Evolutionary conservation across 1,140 invertebrate genomes (phyloP).

Genomic region (Drosophila suzukii): DNA sequence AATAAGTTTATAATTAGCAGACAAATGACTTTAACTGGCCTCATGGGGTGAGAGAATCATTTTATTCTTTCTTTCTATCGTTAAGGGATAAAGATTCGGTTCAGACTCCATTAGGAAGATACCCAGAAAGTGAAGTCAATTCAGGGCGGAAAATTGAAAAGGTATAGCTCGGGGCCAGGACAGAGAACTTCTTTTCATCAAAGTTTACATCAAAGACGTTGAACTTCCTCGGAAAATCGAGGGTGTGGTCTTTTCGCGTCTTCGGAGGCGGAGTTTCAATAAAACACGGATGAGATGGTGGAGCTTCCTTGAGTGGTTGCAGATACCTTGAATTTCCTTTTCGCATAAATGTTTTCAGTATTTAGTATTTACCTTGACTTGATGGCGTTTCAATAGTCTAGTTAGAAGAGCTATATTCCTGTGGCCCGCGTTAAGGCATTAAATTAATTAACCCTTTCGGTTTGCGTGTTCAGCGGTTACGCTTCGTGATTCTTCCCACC

Average conservation of each 20-base stretch:
- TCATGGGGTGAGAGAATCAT: slow-evolving; percentile 34
- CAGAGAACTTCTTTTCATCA: slow-evolving; percentile 29
- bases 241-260: slow-evolving; percentile 40
- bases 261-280: slow-evolving; percentile 42
- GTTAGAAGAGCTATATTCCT: slow-evolving; percentile 24
- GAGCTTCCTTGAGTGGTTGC: slow-evolving; percentile 8
- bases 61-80: slow-evolving; percentile 9
- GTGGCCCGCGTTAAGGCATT: slow-evolving; percentile 45
- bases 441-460: slow-evolving; percentile 77
- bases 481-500: slow-evolving; percentile 39
- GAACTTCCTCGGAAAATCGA: slow-evolving; percentile 7
- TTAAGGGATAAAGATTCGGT: slow-evolving; percentile 14
- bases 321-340: slow-evolving; percentile 4
- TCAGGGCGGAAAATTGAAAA: slow-evolving; percentile 59
- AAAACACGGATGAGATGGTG: slow-evolving; percentile 3
- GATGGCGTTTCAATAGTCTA: slow-evolving; percentile 39
- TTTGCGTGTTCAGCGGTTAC: slow-evolving; percentile 74
- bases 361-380: slow-evolving; percentile 8
- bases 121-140: slow-evolving; percentile 25
- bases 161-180: slow-evolving; percentile 62
- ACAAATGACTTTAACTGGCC: slow-evolving; percentile 49
- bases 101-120: slow-evolving; percentile 28
- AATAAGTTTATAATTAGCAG: slow-evolving; percentile 77
- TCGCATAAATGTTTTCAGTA: background rate
- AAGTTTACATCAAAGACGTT: slow-evolving; percentile 68